Evolutionary conservation across 1,140 invertebrate species (phyloP), one percentile per base, ranked within the genome.

Genomic region (Samia ricini): DNA sequence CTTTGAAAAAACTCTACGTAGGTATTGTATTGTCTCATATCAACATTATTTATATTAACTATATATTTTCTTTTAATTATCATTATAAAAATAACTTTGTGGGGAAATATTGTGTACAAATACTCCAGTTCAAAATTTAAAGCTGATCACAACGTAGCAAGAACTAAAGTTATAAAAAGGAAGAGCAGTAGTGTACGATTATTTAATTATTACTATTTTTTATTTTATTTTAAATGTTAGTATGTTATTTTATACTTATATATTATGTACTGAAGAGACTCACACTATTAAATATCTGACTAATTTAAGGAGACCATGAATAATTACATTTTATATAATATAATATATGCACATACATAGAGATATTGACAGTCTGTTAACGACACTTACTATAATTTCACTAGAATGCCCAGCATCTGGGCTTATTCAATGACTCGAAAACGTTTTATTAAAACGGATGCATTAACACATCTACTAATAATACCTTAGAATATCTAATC

Each of bases 391-490:
- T 79, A 89, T 88, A 89, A 88, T 86, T 90, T 87, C 85, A 89
- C 85, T 89, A 90, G 78, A 76, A 69, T n/a, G 60, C 88, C 86
- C 88, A 90, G 88, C 60, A 80, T 82, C 88, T 90, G 88, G 81
- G 81, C 78, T 68, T 55, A 75, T 87, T n/a, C 73, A 84, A 89
- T 88, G 88, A 88, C 88, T 87, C 74, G 72, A 89, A n/a, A n/a
- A 87, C 75, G 68, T 79, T 88, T 88, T n/a, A n/a, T n/a, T 80
- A 86, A 88, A 90, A 88, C 82, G 69, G 79, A 83, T n/a, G n/a
- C 79, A 77, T 77, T 90, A 88, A 90, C 85, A 89, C 82, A n/a
- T n/a, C 88, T 90, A 90, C 85, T 89, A 90, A 89, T 89, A 90
- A 89, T 89, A 90, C 86, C 88, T 90, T 89, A 88, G 66, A 82